A percentile compares a stretch with the other conserved stretches of the same genome.
These are phyloP conservation scores for Molanna angustata DNA, from an alignment of 2,888 invertebrate species.

Conservation along the genomic window DNA sequence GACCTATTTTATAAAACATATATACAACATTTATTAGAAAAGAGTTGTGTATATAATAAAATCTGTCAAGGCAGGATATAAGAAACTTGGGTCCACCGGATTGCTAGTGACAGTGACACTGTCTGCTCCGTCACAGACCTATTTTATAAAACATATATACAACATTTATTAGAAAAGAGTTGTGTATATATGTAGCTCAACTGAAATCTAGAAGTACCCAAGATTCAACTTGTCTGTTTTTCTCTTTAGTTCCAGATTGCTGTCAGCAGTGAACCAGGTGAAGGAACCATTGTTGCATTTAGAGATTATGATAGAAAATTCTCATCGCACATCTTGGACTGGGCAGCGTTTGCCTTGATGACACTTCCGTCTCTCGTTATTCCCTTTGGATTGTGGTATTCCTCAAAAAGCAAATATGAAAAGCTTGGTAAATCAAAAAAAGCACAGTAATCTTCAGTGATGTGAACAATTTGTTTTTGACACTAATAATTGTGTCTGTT, in stretches of 20 bases:
- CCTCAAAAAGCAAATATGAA: conserved; percentile 93
- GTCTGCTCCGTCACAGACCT: too few relatives aligned
- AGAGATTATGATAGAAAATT: conserved; percentile 94
- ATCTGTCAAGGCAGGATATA: too few relatives aligned
- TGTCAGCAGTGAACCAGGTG: conserved; percentile 88
- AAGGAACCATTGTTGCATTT: conserved; percentile 90
- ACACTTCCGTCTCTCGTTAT: conserved; percentile 91
- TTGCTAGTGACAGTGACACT: too few relatives aligned
- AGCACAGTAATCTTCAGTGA: conserved; percentile 17
- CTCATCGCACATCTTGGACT: conserved; percentile 95
- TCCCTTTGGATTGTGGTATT: conserved; percentile 92
- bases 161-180: too few relatives aligned
- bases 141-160: too few relatives aligned
- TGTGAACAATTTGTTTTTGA: background rate
- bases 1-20: too few relatives aligned
- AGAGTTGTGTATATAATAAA: too few relatives aligned
- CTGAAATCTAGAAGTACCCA: too few relatives aligned
- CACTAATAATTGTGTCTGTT: conserved; percentile 9
- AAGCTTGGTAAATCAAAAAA: conserved; percentile 70
- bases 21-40: too few relatives aligned
- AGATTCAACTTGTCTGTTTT: too few relatives aligned
- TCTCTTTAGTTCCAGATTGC: conserved; percentile 65
- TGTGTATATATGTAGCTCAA: too few relatives aligned
- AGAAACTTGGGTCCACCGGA: too few relatives aligned
- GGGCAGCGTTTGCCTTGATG: conserved; percentile 97